Conservation (phyloP, 2,113 vertebrate species). For the Daboia siamensis region DNA sequence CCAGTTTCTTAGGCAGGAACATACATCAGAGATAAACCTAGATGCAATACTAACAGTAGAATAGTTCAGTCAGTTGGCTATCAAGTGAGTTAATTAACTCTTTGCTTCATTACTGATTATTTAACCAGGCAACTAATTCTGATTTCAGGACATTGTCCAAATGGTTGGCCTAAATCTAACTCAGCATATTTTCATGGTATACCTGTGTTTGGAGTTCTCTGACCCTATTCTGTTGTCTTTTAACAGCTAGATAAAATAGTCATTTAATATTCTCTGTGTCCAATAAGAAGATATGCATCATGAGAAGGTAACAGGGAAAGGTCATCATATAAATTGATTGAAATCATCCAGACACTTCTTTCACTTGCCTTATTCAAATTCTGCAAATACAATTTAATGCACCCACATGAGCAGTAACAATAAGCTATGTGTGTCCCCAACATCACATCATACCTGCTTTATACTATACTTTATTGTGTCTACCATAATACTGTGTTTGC, state of each 20-base stretch:
- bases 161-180: not conserved
- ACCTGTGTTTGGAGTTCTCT: not conserved
- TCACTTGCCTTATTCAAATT: not conserved
- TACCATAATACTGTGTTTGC: too few relatives aligned
- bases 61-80: not conserved
- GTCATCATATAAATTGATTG: not conserved
- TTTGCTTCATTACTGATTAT: not conserved
- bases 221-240: not conserved
- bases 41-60: too few relatives aligned
- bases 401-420: not conserved
- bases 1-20: not conserved
- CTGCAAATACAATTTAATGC: not conserved
- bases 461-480: too few relatives aligned
- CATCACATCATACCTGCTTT: too few relatives aligned
- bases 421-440: not conserved
- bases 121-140: not conserved
- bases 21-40: not conserved
- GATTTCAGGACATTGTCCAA: not conserved
- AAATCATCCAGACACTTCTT: not conserved
- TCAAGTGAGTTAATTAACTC: not conserved
- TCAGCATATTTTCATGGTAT: not conserved
- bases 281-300: not conserved
- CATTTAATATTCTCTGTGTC: not conserved
- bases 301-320: not conserved
- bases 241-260: not conserved